Evolutionary conservation across 2,113 vertebrate species (phyloP), one percentile per base, ranked within the genome.

Genomic region (Vulpes lagopus): DNA sequence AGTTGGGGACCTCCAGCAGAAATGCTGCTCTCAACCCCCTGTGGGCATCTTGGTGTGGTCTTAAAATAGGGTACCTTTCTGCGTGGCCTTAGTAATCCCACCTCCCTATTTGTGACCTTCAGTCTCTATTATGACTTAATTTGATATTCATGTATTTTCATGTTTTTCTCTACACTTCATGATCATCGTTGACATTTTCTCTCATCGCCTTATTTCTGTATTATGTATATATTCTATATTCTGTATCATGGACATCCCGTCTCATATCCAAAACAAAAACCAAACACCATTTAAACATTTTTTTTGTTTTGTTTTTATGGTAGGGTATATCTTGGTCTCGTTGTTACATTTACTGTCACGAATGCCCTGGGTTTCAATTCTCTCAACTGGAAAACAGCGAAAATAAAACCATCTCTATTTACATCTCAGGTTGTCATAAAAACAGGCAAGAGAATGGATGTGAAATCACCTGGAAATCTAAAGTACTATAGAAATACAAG

Each of bases 381-480:
- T 97, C 79, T 97, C 92, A 80, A 86, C 73, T 93, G 32, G 57
- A 95, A 96, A 96, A 96, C 71, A 73, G 71, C 78, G 49, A 95
- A 78, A 96, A 86, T 38, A 93, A 96, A 97, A 94, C 25, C 32
- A 35, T 43, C 82, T 90, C 57, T 97, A 92, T 84, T 96, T 97
- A 96, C 35, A 92, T 91, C 73, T 95, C 85, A 60, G 43, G 90
- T 3, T 95, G 90, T 96, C 94, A 96, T 91, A 73, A 96, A 92
- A 82, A 59, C 35, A 76, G 73, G 55, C 8, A 83, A 30, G 65
- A 62, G 57, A 43, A 83, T 20, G 20, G 67, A 57, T 73, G 51
- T 95, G 92, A 82, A 89, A 88, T 91, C 79, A 89, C 57, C 89
- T 60, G 94, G 96, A 91, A 93, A 69, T 74, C 51, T 43, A 64